Percentiles rank a stretch among this genome's conserved stretches.
These are phyloP conservation scores for Rhabdomys pumilio DNA, from an alignment of 2,797 vertebrate genomes.

Conservation along the genomic window DNA sequence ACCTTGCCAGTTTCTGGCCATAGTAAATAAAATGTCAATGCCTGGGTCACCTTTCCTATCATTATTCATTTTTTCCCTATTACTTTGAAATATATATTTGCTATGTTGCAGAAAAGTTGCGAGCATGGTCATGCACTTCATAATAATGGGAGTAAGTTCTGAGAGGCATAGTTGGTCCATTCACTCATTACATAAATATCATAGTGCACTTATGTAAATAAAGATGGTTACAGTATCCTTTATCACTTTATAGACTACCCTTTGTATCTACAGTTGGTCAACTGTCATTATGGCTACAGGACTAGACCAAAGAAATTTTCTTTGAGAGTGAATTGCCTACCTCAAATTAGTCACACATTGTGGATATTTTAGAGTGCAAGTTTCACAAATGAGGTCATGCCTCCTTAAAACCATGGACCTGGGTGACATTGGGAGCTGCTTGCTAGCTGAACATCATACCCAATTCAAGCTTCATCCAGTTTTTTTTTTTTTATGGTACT, in stretches of 20 bases:
- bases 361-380: neutral
- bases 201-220: neutral
- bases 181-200: neutral
- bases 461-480: neutral
- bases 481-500: neutral
- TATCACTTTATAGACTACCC: neutral
- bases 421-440: neutral
- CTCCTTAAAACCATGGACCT: neutral
- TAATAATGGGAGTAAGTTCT: neutral
- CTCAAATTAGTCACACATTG: neutral
- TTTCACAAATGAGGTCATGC: neutral
- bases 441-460: neutral
- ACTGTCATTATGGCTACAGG: neutral
- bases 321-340: neutral
- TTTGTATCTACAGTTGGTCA: neutral
- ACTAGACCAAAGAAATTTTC: neutral
- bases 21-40: neutral
- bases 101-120: neutral
- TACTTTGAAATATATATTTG: neutral
- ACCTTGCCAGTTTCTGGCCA: neutral
- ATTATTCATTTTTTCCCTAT: neutral
- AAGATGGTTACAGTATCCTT: too few species aligned
- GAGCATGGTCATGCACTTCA: neutral
- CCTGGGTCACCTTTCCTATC: neutral
- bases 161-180: neutral